phyloP scores from a whole-genome alignment of 2,113 vertebrate species.

The Trochalopteron elliotii region DNA sequence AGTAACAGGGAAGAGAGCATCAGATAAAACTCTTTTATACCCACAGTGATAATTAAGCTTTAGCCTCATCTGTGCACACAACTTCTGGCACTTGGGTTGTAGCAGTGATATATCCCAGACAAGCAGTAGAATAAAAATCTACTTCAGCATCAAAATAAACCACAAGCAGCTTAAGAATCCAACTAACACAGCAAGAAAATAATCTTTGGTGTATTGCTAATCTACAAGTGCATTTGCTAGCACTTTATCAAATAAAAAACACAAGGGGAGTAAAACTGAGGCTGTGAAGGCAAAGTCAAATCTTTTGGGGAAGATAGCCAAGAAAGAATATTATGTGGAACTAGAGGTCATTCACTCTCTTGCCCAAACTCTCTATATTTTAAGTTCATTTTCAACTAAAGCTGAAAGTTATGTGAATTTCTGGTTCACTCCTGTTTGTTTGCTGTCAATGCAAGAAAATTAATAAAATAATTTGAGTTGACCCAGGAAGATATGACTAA shows the following conservation, averaged over 20 bases:
- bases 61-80: not conserved
- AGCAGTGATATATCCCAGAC: not conserved
- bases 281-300: slow-evolving; percentile 21
- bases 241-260: slow-evolving; percentile 36
- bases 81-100: not conserved
- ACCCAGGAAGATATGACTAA: not conserved
- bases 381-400: not conserved
- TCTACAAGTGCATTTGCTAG: slow-evolving; percentile 12
- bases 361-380: not conserved
- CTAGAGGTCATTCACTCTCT: not conserved
- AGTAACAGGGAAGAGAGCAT: not conserved
- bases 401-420: not conserved
- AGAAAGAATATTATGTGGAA: not conserved
- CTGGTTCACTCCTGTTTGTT: not conserved
- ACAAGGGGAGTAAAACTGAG: not conserved
- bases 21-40: not conserved
- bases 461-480: not conserved
- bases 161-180: slow-evolving; percentile 54
- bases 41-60: not conserved
- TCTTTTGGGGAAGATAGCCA: not conserved
- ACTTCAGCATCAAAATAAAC: slow-evolving; percentile 21
- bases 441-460: not conserved
- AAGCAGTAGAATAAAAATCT: slow-evolving; percentile 20
- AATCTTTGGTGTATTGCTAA: slow-evolving; percentile 2
- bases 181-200: slow-evolving; percentile 38